phyloP scores from a whole-genome alignment of 2,113 vertebrate species.

The Serinus canaria region DNA sequence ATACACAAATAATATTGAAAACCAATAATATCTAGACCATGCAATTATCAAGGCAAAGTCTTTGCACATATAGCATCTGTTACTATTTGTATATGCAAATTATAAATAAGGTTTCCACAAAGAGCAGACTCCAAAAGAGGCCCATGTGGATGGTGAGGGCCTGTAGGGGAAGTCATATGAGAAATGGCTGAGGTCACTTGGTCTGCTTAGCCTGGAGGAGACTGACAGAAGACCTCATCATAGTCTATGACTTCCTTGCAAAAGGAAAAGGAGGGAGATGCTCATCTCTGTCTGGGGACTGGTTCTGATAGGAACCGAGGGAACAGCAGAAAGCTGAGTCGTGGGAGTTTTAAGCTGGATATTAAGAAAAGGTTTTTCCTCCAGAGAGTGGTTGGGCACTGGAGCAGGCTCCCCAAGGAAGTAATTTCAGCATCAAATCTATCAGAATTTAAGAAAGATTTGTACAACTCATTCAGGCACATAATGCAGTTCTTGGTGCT shows the following conservation, averaged over 20 bases:
- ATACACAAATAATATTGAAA: background rate
- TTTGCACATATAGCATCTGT: background rate
- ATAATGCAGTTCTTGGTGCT: background rate
- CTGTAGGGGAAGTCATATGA: background rate
- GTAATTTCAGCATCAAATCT: background rate
- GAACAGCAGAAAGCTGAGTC: background rate
- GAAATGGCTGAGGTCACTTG: background rate
- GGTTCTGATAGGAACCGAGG: background rate
- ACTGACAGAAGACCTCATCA: background rate
- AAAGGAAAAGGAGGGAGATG: background rate
- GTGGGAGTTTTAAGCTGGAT: background rate
- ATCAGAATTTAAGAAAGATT: background rate
- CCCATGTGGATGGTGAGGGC: too few relatives aligned
- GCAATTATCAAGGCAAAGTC: background rate
- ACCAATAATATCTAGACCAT: background rate
- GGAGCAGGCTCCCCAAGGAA: background rate
- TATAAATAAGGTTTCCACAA: background rate
- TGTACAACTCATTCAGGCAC: accelerated
- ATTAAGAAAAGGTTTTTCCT: background rate
- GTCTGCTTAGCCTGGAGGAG: background rate
- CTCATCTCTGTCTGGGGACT: background rate
- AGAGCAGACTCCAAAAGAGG: background rate
- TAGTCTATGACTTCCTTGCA: accelerated
- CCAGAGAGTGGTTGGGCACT: background rate
- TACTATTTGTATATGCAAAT: background rate